phyloP scores from a whole-genome alignment of 1,140 invertebrate species.

The Dendrolimus punctatus region DNA sequence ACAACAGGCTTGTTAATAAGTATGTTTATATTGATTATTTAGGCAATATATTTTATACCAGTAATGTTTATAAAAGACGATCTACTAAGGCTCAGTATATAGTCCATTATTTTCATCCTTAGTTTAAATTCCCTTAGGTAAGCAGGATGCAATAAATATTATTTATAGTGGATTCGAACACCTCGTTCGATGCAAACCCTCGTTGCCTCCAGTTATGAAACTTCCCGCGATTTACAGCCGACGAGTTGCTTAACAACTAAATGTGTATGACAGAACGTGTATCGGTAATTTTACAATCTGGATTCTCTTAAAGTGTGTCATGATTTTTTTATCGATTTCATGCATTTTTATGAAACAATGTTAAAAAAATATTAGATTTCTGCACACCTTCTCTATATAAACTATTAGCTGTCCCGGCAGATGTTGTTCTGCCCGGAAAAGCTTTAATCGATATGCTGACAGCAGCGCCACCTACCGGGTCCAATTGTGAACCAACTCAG shows the following conservation, averaged over 20 bases:
- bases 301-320: conserved; percentile 20
- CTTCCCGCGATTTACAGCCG: conserved; percentile 32
- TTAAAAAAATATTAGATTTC: no score
- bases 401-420: no score
- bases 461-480: no score
- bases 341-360: no score
- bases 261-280: conserved; percentile 21
- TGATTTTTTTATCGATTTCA: conserved; percentile 18
- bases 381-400: no score
- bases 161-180: conserved; percentile 36
- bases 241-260: conserved; percentile 20
- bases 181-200: conserved; percentile 26
- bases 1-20: no score
- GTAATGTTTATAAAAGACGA: no score
- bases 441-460: no score
- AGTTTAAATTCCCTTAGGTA: conserved; percentile 23
- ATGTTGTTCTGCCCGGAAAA: no score
- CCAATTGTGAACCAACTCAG: no score
- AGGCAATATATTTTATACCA: no score
- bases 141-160: conserved; percentile 32
- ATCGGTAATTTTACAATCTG: conserved; percentile 13
- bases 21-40: no score
- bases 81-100: background rate
- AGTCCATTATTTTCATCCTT: conserved; percentile 12
- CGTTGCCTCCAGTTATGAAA: conserved; percentile 31